Percentiles rank a stretch among this genome's conserved stretches.
Evolutionary conservation across 2,113 vertebrate species (phyloP).

Genomic region (Morone saxatilis): DNA sequence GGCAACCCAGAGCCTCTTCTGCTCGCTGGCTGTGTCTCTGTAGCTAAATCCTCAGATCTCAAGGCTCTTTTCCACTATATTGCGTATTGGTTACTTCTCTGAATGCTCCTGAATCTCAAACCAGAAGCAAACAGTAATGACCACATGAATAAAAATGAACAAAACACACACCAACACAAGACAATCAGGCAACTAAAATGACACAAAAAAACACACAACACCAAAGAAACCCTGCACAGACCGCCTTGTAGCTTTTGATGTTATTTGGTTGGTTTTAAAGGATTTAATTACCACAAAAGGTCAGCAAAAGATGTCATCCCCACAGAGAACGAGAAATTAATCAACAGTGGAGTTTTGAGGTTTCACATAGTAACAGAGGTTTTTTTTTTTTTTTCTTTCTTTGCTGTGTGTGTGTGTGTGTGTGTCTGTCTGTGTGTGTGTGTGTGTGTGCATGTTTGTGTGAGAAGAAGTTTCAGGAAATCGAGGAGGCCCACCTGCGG

Average conservation of each 20-base stretch:
- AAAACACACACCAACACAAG: not conserved
- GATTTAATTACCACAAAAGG: not conserved
- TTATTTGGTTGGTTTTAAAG: not conserved
- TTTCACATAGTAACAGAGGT: not conserved
- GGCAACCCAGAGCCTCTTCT: constrained; percentile 8
- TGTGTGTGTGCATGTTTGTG: not conserved
- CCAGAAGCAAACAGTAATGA: not conserved
- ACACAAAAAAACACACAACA: not conserved
- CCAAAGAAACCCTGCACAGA: too few relatives aligned
- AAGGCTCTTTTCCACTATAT: constrained; percentile 10
- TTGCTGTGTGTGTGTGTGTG: not conserved
- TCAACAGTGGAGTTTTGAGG: not conserved
- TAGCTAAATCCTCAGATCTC: constrained; percentile 1
- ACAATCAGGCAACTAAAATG: not conserved
- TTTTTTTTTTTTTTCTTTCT: constrained; percentile 2
- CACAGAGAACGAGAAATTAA: not conserved
- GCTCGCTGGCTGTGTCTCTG: constrained; percentile 30
- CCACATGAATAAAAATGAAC: not conserved
- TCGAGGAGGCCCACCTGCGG: constrained; percentile 91
- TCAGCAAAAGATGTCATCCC: not conserved
- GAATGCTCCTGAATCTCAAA: not conserved
- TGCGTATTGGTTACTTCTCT: not conserved
- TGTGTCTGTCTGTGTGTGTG: not conserved
- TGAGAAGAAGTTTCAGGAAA: constrained; percentile 92
- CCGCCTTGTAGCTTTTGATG: not conserved